Evolutionary conservation across 2,113 vertebrate species (phyloP).

Genomic region (Dromaius novaehollandiae): DNA sequence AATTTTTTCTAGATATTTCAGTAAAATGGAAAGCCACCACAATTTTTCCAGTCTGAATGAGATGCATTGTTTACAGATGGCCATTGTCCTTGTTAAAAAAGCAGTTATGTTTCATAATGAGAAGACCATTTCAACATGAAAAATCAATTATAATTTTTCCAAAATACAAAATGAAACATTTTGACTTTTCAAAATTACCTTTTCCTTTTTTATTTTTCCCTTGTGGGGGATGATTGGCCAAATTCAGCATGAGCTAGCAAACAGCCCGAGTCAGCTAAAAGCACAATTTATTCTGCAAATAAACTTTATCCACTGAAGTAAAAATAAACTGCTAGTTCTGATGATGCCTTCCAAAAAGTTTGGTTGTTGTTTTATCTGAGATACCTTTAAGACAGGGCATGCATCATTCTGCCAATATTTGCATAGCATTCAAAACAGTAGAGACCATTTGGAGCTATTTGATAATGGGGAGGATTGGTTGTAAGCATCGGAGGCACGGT

Average conservation of each 20-base stretch:
- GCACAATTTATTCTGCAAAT: neutral
- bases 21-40: neutral
- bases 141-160: slow-evolving; percentile 7
- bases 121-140: neutral
- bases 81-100: neutral
- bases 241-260: neutral
- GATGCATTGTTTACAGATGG: neutral
- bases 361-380: neutral
- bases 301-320: neutral
- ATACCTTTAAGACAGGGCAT: neutral
- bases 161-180: slow-evolving; percentile 6
- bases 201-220: neutral
- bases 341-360: neutral
- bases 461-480: neutral
- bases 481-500: neutral
- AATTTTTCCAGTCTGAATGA: neutral
- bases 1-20: neutral
- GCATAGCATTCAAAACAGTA: neutral
- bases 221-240: neutral
- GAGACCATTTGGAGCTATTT: neutral
- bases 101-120: neutral
- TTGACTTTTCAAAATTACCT: slow-evolving; percentile 2
- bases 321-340: neutral
- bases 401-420: slow-evolving; percentile 18
- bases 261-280: neutral